These are phyloP conservation scores for Teinopalpus imperialis DNA, from an alignment of 2,888 invertebrate genomes.

Conservation along the genomic window DNA sequence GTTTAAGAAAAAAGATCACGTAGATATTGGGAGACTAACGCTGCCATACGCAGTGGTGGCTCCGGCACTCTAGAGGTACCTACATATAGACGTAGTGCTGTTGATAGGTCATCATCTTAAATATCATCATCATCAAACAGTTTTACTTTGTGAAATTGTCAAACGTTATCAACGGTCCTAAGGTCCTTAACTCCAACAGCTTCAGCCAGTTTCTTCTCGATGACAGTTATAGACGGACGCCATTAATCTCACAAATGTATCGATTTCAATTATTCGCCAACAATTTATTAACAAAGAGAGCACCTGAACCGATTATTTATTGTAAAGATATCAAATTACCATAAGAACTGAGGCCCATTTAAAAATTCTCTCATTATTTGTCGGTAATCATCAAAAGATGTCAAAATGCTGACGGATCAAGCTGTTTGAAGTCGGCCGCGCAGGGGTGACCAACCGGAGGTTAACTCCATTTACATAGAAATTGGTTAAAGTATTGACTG, in stretches of 20 bases:
- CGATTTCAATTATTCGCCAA: conserved; percentile 4
- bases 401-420: conserved; percentile 70
- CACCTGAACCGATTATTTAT: conserved; percentile 23
- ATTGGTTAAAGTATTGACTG: conserved; percentile 44
- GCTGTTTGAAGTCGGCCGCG: conserved; percentile 59
- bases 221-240: no score
- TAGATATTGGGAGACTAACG: no score
- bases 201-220: no score
- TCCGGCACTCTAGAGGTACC: no score
- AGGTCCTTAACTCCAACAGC: no score
- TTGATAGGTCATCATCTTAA: no score
- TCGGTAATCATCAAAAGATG: conserved; percentile 77
- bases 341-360: conserved; percentile 30
- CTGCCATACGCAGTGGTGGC: no score
- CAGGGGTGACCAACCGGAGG: conserved; percentile 54
- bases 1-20: no score
- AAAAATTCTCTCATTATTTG: conserved; percentile 68
- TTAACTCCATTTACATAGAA: conserved; percentile 59
- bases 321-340: conserved; percentile 29
- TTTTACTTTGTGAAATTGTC: no score
- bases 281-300: conserved; percentile 4
- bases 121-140: no score
- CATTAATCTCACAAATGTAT: conserved; percentile 2
- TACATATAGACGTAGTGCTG: no score
- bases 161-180: no score